phyloP scores from a whole-genome alignment of 2,113 vertebrate species.

The Cyprinus carpio region DNA sequence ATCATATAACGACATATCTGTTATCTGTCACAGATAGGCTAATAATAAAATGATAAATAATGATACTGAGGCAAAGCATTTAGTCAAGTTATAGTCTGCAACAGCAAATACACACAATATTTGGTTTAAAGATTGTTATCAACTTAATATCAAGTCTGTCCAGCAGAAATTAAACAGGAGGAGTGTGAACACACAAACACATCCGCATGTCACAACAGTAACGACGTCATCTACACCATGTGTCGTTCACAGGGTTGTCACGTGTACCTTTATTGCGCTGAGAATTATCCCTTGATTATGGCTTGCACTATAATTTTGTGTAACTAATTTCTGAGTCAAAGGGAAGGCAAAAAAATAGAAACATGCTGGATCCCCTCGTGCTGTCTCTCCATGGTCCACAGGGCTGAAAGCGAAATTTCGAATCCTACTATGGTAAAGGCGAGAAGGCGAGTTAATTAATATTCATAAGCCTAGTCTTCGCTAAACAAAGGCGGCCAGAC shows the following conservation, averaged over 20 bases:
- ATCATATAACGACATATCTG: too few species aligned
- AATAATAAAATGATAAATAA: too few species aligned
- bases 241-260: background rate
- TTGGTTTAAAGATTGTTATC: background rate
- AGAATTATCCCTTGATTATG: background rate
- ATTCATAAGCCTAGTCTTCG: background rate
- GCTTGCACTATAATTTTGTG: slow-evolving; percentile 41
- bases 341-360: slow-evolving; percentile 52
- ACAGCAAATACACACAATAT: background rate
- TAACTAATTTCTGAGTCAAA: slow-evolving; percentile 64
- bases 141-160: background rate
- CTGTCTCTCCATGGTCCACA: slow-evolving; percentile 13
- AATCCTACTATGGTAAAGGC: background rate
- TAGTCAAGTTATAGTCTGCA: background rate
- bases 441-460: background rate
- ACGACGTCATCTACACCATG: background rate
- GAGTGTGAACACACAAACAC: slow-evolving; percentile 3
- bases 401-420: background rate
- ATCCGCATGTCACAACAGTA: background rate
- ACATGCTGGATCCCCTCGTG: slow-evolving; percentile 17
- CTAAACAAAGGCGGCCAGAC: too few species aligned
- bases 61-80: too few species aligned
- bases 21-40: too few species aligned
- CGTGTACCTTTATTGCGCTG: background rate
- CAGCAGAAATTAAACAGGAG: background rate